Evolutionary conservation across 2,113 vertebrate genomes (phyloP), one percentile per base, ranked within the genome.

Genomic region (zebrafish (Danio rerio)): DNA sequence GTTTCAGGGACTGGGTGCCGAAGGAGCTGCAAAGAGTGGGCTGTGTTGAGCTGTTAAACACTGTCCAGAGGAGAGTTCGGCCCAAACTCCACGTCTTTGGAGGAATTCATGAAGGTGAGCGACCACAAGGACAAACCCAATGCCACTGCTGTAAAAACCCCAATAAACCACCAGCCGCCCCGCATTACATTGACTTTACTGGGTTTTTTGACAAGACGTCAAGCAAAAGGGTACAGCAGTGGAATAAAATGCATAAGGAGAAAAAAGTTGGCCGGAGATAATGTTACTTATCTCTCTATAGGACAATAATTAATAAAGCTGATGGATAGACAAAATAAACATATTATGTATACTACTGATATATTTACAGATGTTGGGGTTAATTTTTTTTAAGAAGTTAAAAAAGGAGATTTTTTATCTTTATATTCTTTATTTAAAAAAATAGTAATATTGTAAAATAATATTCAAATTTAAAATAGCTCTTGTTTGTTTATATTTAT

Each of bases 1-100:
- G 97, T 86, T 99, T 99, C 89, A 92, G 97, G 90, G 98, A 99
- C 93, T 99, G 98, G 98, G 98, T 99, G 87, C 98, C 97, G 2
- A 99, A 99, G 89, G 97, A 99, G 91, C 93, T 99, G 72, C 98
- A 99, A 89, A 93, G 98, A 86, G 97, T 99, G 76, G 97, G 97
- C 83, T 99, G 97, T 11, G 97, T 99, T 89, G 97, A 99, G 90
- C 96, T 99, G 89, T 90, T 99, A 86, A 99, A 99, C 94, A 99
- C 98, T 0, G 97, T 99, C 63, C 98, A 99, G 92, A 96, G 97
- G 89, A 91, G 97, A 85, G 97, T 99, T 1, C 93, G 96, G 40
- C 98, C 98, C 89, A 99, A 99, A 83, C 95, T 99, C 12, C 98
- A 99, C 0, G 96, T 96, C 76, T 99, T 98, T 16, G 98, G 98